These are phyloP conservation scores for Hyaena hyaena DNA, from an alignment of 2,113 vertebrate genomes.

Conservation along the genomic window DNA sequence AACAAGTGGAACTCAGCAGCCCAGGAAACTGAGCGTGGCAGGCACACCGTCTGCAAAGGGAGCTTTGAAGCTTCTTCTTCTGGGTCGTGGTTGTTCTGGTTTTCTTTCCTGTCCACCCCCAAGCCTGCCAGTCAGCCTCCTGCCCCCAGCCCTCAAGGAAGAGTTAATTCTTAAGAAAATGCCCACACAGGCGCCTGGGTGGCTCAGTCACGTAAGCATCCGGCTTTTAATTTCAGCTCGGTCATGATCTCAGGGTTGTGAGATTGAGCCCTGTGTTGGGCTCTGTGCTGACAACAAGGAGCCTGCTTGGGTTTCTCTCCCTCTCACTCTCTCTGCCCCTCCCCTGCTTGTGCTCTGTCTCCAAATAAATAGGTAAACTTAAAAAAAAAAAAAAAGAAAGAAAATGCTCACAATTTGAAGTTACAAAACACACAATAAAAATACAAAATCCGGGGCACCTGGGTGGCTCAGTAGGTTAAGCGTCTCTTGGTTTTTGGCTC, in stretches of 20 bases:
- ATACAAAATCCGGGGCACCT: neutral
- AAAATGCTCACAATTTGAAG: neutral
- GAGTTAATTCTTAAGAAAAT: constrained; percentile 1
- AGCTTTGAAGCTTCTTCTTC: neutral
- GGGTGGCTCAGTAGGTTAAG: too few relatives aligned
- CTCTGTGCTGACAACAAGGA: too few relatives aligned
- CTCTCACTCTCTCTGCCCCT: too few relatives aligned
- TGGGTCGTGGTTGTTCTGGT: neutral
- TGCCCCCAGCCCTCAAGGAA: neutral
- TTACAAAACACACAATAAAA: constrained; percentile 1
- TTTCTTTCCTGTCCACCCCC: neutral
- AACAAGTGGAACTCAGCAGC: neutral
- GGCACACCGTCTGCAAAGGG: neutral
- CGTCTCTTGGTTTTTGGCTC: too few relatives aligned
- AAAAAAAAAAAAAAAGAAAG: neutral
- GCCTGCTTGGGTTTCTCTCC: too few relatives aligned
- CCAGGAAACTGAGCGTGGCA: neutral
- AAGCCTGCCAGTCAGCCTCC: neutral
- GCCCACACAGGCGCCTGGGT: neutral
- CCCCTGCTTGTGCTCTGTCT: too few relatives aligned
- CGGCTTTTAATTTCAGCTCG: too few relatives aligned
- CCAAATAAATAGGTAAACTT: too few relatives aligned
- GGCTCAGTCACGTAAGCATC: too few relatives aligned
- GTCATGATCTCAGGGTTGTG: too few relatives aligned
- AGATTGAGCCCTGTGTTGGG: too few relatives aligned